Conservation (phyloP, 2,888 invertebrate genomes). For the Cyclophora punctaria region DNA sequence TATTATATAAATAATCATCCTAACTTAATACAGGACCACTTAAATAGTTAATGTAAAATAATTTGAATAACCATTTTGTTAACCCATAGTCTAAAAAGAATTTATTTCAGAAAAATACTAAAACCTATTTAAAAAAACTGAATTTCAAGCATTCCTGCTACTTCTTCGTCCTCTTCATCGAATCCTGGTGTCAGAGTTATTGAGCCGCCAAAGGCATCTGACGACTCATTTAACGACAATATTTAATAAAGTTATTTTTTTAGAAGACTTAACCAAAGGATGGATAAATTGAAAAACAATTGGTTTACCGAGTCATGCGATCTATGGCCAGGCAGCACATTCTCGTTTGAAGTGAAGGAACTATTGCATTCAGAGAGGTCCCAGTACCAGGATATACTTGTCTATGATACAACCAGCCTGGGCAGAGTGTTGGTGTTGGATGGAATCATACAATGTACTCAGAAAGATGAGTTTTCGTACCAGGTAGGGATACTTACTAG, state of each 20-base stretch:
- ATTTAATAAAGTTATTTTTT: constrained; percentile 4
- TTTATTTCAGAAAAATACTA: too few relatives aligned
- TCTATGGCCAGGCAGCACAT: constrained; percentile 92
- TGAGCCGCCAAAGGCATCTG: too few relatives aligned
- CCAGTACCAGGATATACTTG: constrained; percentile 87
- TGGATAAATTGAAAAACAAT: constrained; percentile 83
- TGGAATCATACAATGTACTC: constrained; percentile 97
- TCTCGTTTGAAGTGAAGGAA: constrained; percentile 89
- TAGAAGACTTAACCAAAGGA: constrained; percentile 30
- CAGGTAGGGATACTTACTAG: constrained; percentile 67
- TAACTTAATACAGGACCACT: too few relatives aligned
- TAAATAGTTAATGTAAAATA: too few relatives aligned
- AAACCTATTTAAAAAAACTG: too few relatives aligned
- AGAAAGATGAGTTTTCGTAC: constrained; percentile 97
- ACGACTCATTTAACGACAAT: too few relatives aligned
- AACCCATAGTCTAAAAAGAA: too few relatives aligned
- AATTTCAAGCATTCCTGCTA: too few relatives aligned
- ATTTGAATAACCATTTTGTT: too few relatives aligned
- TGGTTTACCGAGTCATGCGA: constrained; percentile 96
- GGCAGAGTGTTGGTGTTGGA: constrained; percentile 93
- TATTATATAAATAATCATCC: too few relatives aligned
- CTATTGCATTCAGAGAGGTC: constrained; percentile 87
- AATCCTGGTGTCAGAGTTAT: too few relatives aligned
- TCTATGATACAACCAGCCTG: constrained; percentile 85
- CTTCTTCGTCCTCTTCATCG: too few relatives aligned